Evolutionary conservation across 1,140 invertebrate species (phyloP), one percentile per base, ranked within the genome.

Genomic region (Monomorium pharaonis): DNA sequence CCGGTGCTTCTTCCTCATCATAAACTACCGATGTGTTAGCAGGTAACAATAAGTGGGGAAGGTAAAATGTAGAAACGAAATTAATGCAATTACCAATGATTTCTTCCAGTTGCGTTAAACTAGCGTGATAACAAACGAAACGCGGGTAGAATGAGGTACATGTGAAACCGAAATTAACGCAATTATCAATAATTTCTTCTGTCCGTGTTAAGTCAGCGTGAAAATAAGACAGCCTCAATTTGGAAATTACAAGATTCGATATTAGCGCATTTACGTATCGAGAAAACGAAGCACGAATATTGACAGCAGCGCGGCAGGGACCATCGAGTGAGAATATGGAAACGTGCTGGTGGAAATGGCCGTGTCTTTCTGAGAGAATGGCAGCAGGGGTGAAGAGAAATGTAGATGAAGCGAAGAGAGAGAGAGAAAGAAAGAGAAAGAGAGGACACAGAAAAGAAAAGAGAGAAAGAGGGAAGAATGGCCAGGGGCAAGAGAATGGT

Each of bases 401-500:
- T 27, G 69, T 27, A 54, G 47, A 42, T 44, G 80, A 47, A 63
- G 30, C 49, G 63, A 27, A 49, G 86, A 49, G 80, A 65, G 75
- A 60, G 18, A 14, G 42, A 24, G 80, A 74, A 21, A 83, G 37
- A 37, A 18, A 69, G 21, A 56, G 27, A 16, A n/a, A n/a, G n/a
- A n/a, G n/a, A n/a, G n/a, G n/a, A n/a, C n/a, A n/a, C n/a, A n/a
- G n/a, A n/a, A n/a, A n/a, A n/a, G n/a, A n/a, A n/a, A n/a, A n/a
- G 33, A 30, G 44, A 33, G 33, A 75, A 24, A 74, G 69, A 37
- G 47, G 7, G 21, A 54, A 33, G 42, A 37, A 80, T 18, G 16
- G 63, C 78, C 51, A 63, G 47, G 78, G 51, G 78, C 78, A 83
- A 83, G 78, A 65, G 76, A 72, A 72, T 72, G 51, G 49, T 7